Conservation (phyloP, 2,113 vertebrate species). For the Naja naja region DNA sequence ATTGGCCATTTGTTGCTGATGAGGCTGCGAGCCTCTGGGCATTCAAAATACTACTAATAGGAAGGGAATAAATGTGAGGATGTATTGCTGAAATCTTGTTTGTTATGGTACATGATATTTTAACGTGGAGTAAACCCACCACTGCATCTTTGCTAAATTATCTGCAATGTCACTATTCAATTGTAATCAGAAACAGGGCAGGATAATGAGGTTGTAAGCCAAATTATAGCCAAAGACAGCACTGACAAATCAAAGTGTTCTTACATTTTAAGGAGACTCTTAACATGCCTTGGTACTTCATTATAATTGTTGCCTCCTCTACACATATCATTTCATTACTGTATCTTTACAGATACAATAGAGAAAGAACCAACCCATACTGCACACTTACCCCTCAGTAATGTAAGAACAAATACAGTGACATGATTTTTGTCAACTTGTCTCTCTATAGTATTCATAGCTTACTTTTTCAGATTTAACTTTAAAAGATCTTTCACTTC, state of each 20-base stretch:
- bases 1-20: slow-evolving; percentile 44
- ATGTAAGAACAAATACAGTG: not conserved
- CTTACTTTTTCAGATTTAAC: not conserved
- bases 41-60: slow-evolving; percentile 35
- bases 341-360: not conserved
- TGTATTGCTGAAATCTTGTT: slow-evolving; percentile 22
- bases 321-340: not conserved
- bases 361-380: not conserved
- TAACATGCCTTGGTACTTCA: not conserved
- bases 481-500: not conserved
- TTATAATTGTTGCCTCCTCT: not conserved
- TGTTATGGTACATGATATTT: slow-evolving; percentile 34
- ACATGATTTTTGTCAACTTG: not conserved
- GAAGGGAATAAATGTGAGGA: slow-evolving; percentile 40
- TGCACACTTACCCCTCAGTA: not conserved
- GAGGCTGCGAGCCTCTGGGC: slow-evolving; percentile 24
- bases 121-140: slow-evolving; percentile 30
- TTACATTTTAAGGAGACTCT: not conserved
- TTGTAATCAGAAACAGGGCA: slow-evolving; percentile 9
- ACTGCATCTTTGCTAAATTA: slow-evolving; percentile 34
- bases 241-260: not conserved
- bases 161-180: slow-evolving; percentile 41
- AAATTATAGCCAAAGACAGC: not conserved
- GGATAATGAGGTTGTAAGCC: slow-evolving; percentile 11
- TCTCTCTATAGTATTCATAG: not conserved